These are phyloP conservation scores for Odobenus rosmarus DNA, from an alignment of 2,113 vertebrate species.

Conservation along the genomic window DNA sequence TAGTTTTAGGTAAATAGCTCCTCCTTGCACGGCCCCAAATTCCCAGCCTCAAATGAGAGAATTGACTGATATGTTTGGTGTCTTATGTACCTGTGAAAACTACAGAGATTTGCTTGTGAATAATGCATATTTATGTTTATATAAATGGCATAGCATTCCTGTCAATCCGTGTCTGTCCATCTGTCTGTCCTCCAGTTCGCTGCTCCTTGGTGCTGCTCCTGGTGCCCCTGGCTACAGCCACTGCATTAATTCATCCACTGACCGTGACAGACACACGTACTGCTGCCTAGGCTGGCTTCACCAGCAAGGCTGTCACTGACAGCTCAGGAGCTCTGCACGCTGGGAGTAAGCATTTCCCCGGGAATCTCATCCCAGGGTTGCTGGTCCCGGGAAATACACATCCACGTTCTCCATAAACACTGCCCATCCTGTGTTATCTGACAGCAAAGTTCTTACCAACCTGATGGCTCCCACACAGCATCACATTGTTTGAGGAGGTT, in stretches of 20 bases:
- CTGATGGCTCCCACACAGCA: background rate
- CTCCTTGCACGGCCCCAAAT: background rate
- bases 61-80: background rate
- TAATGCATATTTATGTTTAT: background rate
- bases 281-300: background rate
- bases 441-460: background rate
- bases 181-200: no score
- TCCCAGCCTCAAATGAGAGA: background rate
- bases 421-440: background rate
- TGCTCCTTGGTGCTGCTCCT: background rate
- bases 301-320: no score
- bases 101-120: background rate
- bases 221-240: background rate
- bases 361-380: background rate
- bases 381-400: background rate
- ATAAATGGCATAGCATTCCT: rapidly evolving
- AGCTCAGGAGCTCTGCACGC: background rate
- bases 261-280: rapidly evolving
- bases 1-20: background rate
- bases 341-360: background rate
- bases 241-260: background rate
- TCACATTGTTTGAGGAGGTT: background rate
- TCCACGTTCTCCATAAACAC: background rate
- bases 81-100: background rate
- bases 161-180: rapidly evolving